Evolutionary conservation across 1,140 invertebrate genomes (phyloP), one percentile per base, ranked within the genome.

Genomic region (Druon quercuslanigerum): DNA sequence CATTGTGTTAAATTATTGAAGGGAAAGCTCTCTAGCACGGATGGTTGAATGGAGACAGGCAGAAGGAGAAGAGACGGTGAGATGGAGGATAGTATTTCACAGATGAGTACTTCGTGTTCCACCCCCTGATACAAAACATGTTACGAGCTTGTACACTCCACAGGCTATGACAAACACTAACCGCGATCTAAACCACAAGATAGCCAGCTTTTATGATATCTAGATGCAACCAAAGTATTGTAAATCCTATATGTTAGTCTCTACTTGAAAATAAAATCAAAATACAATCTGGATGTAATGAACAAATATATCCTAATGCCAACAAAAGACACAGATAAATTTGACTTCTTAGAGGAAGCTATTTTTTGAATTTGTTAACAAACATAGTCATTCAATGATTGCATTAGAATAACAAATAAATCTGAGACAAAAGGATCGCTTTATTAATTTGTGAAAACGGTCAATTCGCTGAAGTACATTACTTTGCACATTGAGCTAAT

Each of bases 1-100:
- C 72, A 75, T 78, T 81, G 74, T 78, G 77, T 70, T 73, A 75
- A 79, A 75, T 82, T 77, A 82, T 79, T 75, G 75, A 77, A 54
- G 54, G 54, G 76, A 81, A 78, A 78, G 73, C 74, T 75, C 50
- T 33, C 73, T 46, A 33, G 56, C 56, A 25, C 56, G 19, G 20
- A 13, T 60, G 56, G 56, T 60, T 60, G 56, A 60, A 60, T 60
- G 56, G 56, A 60, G 56, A 60, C 20, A 19, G 56, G 19, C 56
- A 60, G 19, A 60, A 60, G 56, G 56, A 60, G 56, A 25, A 19
- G 56, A 60, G 56, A 60, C 14, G 56, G 56, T 9, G 56, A 60
- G 19, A 60, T 60, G 56, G 56, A 60, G 25, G 56, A 60, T 60
- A 20, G 56, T 60, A 33, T 60, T 60, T 60, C 56, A 60, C 56